Base-by-base conservation (phyloP, 2,797 vertebrate genomes). In the Staurois parvus region DNA sequence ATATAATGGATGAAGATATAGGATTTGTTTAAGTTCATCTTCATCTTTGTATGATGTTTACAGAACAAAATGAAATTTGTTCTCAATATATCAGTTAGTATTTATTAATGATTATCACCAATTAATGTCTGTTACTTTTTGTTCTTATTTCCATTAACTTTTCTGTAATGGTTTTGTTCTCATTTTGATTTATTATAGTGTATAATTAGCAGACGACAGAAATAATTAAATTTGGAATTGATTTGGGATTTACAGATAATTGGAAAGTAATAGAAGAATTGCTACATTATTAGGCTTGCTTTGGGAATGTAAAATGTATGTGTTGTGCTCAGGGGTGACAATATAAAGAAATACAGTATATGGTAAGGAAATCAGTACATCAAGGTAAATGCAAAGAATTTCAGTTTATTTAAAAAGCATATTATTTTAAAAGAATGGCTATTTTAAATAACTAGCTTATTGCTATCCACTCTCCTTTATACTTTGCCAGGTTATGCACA, bases 201-300 rank as follows among this genome's bases (percentile, higher is more conserved):
- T 66, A 77, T 64, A 48, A 79, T 66, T 37, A 68, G 77, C 34
- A 79, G 59, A 78, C 12, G 29, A 76, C 13, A 52, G 24, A 79
- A 80, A 52, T 80, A 80, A 80, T 70, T 80, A 29, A 40, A 80
- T 80, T 70, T 80, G 4, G 29, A 79, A 80, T 80, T 70, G 78
- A 80, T 69, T 70, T 70, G 78, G 67, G 42, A 80, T 48, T 80
- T 80, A 29, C 29, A 45, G 67, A 70, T 80, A 70, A 56, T 80
- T 70, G 42, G 78, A 32, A 80, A 69, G 40, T 52, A 80, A 80
- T 48, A 3, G 26, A 67, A 69, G 30, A 5, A 34, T 74, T 17
- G 45, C 24, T 64, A 9, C 9, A 64, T 64, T 26, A 64, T 24
- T 64, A 26, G 1, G 30, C 0, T 21, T 70, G 68, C 26, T 30